A percentile compares a stretch with the other conserved stretches of the same genome.
Conservation (phyloP, 2,888 invertebrate genomes). For the Notodonta ziczac region DNA sequence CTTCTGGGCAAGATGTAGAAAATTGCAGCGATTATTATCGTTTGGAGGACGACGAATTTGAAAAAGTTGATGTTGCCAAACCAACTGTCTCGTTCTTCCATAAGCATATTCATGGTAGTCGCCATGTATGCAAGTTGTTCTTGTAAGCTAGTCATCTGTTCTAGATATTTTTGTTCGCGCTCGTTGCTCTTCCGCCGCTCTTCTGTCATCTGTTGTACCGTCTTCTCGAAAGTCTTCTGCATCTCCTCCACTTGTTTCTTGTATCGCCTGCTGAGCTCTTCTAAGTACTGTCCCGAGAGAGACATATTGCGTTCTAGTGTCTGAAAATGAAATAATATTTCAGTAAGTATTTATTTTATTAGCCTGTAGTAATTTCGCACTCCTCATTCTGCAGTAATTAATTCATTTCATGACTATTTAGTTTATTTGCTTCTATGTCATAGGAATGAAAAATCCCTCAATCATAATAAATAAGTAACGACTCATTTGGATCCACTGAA, state of each 20-base stretch:
- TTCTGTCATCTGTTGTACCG: conserved; percentile 89
- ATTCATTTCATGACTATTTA: too few relatives aligned
- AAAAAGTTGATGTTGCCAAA: conserved; percentile 84
- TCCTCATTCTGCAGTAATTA: too few relatives aligned
- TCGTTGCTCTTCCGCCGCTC: conserved; percentile 88
- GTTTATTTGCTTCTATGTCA: too few relatives aligned
- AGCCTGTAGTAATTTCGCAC: too few relatives aligned
- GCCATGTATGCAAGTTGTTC: conserved; percentile 87
- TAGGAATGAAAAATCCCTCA: too few relatives aligned
- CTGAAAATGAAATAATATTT: conserved; percentile 78
- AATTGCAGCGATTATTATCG: conserved; percentile 75
- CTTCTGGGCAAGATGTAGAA: conserved; percentile 80
- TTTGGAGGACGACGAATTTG: conserved; percentile 80
- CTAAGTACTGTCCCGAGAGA: conserved; percentile 97
- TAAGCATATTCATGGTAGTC: conserved; percentile 83
- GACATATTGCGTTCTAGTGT: conserved; percentile 98
- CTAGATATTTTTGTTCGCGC: conserved; percentile 91
- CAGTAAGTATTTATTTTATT: too few relatives aligned
- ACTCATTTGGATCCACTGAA: too few relatives aligned
- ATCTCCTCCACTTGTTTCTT: conserved; percentile 98
- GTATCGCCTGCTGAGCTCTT: conserved; percentile 97
- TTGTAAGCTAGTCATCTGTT: conserved; percentile 89
- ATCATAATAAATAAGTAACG: too few relatives aligned
- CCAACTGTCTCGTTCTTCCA: conserved; percentile 87
- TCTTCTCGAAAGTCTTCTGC: conserved; percentile 93